phyloP scores from a whole-genome alignment of 35 echinoderm and acorn worm species.

The Holothuria glaberrima region DNA sequence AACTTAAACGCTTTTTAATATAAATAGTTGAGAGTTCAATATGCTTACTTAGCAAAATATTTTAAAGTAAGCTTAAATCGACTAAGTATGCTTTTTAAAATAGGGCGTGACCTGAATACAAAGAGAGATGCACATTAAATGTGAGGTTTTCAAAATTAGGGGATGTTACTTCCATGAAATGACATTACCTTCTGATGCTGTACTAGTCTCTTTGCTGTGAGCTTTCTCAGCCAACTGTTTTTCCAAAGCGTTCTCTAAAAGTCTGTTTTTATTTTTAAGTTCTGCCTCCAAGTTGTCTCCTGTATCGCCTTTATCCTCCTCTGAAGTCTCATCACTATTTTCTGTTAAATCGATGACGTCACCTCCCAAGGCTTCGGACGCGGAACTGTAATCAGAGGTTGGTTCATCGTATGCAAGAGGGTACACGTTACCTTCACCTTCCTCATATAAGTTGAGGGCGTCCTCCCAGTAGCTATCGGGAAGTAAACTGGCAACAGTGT shows the following conservation, averaged over 20 bases:
- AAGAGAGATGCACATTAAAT: too few species aligned
- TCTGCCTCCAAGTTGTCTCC: conserved; percentile 33
- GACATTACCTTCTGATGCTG: background rate
- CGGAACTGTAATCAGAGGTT: conserved; percentile 8
- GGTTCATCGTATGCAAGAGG: background rate
- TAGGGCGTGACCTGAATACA: too few species aligned
- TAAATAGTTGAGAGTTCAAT: too few species aligned
- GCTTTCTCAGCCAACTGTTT: conserved; percentile 47
- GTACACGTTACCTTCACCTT: conserved; percentile 4
- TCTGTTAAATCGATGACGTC: background rate
- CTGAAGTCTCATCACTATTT: background rate
- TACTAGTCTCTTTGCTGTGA: background rate
- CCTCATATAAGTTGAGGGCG: conserved; percentile 26
- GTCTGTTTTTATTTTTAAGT: conserved; percentile 12
- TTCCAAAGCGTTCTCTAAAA: conserved; percentile 31
- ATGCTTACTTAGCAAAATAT: too few species aligned
- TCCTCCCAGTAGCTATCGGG: conserved; percentile 53
- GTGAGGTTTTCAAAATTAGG: too few species aligned
- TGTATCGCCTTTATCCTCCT: background rate
- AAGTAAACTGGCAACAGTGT: conserved; percentile 42
- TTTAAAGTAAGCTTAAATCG: too few species aligned
- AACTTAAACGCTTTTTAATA: too few species aligned
- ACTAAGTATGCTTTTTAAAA: too few species aligned
- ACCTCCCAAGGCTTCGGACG: background rate
- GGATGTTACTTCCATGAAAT: too few species aligned